Evolutionary conservation across 2,113 vertebrate genomes (phyloP).

Genomic region (Callaeas wilsoni): DNA sequence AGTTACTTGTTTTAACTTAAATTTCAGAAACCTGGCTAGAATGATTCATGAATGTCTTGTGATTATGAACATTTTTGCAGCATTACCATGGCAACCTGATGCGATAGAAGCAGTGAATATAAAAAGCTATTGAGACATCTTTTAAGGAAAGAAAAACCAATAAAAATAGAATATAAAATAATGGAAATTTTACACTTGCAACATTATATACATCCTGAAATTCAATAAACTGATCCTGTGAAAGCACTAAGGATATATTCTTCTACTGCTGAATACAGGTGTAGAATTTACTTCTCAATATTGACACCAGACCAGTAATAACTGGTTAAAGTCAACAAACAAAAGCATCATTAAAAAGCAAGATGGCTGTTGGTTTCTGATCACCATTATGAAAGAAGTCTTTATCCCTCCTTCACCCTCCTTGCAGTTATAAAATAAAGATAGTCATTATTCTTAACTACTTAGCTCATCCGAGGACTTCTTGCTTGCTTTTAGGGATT

Average conservation of each 20-base stretch:
- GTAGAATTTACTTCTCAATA: neutral
- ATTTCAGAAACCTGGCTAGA: constrained; percentile 23
- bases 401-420: neutral
- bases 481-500: neutral
- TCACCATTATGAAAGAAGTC: neutral
- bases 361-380: neutral
- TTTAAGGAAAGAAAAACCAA: neutral
- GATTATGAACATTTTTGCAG: constrained; percentile 32
- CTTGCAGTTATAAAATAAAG: neutral
- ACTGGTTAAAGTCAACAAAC: neutral
- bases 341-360: neutral
- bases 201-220: neutral
- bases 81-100: constrained; percentile 42
- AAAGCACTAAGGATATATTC: neutral
- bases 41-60: constrained; percentile 27
- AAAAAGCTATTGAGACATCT: neutral
- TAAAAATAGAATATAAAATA: neutral
- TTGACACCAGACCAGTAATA: neutral
- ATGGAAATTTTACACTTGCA: neutral
- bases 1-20: neutral
- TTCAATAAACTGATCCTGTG: neutral
- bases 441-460: neutral
- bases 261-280: neutral
- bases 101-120: neutral
- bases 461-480: neutral